Evolutionary conservation across 2,888 invertebrate genomes (phyloP), one percentile per base, ranked within the genome.

Genomic region (Acronicta alni): DNA sequence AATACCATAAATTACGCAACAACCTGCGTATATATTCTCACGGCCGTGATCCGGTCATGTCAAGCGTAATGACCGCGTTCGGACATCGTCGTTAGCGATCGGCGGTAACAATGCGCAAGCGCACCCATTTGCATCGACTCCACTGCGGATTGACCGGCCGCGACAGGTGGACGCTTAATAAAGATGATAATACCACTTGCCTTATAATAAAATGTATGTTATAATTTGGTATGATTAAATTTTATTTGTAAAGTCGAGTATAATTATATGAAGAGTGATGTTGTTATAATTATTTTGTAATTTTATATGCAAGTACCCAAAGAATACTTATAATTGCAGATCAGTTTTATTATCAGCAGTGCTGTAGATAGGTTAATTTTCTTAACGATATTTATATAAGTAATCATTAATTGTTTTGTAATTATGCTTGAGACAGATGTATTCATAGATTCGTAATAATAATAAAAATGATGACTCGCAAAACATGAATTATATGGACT

Each of bases 21-120:
- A 60, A 60, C 51, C 55, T 52, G 61, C 58, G 57, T 57, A 78
- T 73, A 74, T 66, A 72, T 66, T 77, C 75, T 75, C 78, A 75
- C 75, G 75, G 49, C 68, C 72, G 55, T 68, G 77, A 74, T 72
- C 64, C 63, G 54, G 68, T 55, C 71, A 70, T 70, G 78, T 79
- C 79, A 74, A 57, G 62, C 75, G 80, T 85, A 84, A 85, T 81
- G 85, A 78, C 62, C 75, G 75, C 75, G 75, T 67, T 71, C 71
- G 77, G 78, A 82, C 84, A 83, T 80, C 82, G 79, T 85, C 82
- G 84, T 84, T 83, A 85, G 85, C 57, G 75, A 72, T 67, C 74
- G 64, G 59, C 77, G 77, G 74, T 78, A 78, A 84, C 85, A 85
- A 85, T 84, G 83, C 77, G 55, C 66, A 37, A 46, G 67, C 67